Percentiles rank a stretch among this genome's conserved stretches.
phyloP scores from a whole-genome alignment of 2,888 invertebrate genomes.

The Pyrrhosoma nymphula region DNA sequence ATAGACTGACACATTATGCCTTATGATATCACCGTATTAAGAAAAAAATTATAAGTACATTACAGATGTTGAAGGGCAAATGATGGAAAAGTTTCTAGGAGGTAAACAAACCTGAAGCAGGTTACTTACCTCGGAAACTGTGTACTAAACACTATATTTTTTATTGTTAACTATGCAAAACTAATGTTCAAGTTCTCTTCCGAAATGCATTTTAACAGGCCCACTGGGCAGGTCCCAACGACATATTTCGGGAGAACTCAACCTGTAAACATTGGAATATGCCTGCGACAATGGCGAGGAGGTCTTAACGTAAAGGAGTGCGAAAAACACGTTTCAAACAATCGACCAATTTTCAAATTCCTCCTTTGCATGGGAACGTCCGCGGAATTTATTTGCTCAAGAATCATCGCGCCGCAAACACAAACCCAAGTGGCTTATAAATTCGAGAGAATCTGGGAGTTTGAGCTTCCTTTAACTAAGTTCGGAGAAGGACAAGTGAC shows the following conservation, averaged over 20 bases:
- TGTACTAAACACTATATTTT: no score
- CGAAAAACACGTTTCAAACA: neutral
- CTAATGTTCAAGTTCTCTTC: no score
- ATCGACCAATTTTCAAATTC: neutral
- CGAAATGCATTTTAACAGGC: no score
- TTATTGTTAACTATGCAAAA: no score
- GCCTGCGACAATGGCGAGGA: neutral
- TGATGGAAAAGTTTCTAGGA: no score
- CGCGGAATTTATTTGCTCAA: neutral
- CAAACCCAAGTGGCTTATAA: neutral
- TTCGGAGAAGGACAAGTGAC: constrained; percentile 35
- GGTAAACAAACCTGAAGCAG: no score
- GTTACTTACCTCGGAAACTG: no score
- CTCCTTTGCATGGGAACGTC: neutral
- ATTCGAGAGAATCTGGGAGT: neutral
- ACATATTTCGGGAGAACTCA: neutral
- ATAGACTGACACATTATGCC: no score
- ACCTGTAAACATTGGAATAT: neutral
- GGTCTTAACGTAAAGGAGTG: neutral
- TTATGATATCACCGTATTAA: no score
- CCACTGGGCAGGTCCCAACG: neutral
- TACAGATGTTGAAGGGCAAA: no score
- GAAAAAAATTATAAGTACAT: no score
- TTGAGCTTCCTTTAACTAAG: neutral
- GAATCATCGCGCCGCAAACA: neutral